Evolutionary conservation across 2,888 invertebrate species (phyloP).

Genomic region (Yponomeuta plumbellus): DNA sequence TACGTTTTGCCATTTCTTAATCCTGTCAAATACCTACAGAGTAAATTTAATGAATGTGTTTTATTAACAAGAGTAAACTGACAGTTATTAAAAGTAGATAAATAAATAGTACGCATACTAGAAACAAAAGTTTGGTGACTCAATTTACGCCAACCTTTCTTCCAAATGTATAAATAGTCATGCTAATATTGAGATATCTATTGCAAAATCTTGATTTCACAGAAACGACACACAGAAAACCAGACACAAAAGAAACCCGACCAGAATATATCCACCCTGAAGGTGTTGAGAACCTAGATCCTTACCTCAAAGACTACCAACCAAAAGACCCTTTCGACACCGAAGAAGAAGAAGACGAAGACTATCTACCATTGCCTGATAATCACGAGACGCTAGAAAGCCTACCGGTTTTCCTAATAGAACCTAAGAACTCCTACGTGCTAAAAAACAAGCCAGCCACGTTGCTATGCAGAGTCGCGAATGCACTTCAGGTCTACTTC

Average conservation of each 20-base stretch:
- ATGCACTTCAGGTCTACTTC: constrained; percentile 89
- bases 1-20: too few species aligned
- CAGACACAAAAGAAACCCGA: constrained; percentile 24
- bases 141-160: too few species aligned
- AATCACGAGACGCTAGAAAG: constrained; percentile 81
- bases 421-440: constrained; percentile 92
- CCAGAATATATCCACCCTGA: constrained; percentile 70
- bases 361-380: constrained; percentile 67
- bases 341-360: constrained; percentile 60
- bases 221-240: neutral
- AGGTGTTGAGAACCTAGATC: constrained; percentile 60
- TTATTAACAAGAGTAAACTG: too few species aligned
- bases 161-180: neutral
- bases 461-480: constrained; percentile 91
- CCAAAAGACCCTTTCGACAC: constrained; percentile 46
- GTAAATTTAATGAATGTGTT: too few species aligned
- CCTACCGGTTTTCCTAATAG: constrained; percentile 89
- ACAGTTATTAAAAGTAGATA: too few species aligned
- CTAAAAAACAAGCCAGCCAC: constrained; percentile 92
- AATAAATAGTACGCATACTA: neutral
- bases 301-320: constrained; percentile 42
- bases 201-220: neutral
- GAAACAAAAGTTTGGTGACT: too few species aligned
- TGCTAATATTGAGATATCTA: neutral
- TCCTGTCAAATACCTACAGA: too few species aligned